Base-by-base conservation (phyloP, 2,888 invertebrate genomes). In the Cerastoderma edule region DNA sequence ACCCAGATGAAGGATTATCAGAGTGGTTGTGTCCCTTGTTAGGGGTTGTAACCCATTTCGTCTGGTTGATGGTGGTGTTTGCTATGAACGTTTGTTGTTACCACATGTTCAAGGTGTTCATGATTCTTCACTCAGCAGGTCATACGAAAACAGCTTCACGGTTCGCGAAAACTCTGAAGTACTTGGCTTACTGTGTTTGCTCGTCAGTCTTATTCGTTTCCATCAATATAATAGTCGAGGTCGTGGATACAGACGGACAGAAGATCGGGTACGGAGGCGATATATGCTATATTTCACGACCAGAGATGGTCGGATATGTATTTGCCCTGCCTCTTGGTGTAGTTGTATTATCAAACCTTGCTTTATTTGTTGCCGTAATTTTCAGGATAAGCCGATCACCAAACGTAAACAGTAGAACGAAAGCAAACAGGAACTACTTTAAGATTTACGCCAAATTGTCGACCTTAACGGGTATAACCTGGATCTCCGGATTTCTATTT, bases 21-120 rank as follows among this genome's bases (percentile, higher is more conserved):
- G 44, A 44, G 0, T 53, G 64, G 54, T 24, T 35, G 1, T 80
- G 76, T 54, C 32, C 33, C 19, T 13, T 64, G 0, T 50, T 80
- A 13, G 80, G 80, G 2, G 39, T 50, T 16, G 27, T 74, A 16
- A 39, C 74, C 13, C 80, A 80, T 63, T 80, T 74, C 60, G 65
- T 66, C 33, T 80, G 80, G 80, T 46, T 80, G 6, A 46, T 22
- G 50, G 66, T 66, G 2, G n/a, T 50, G 13, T 53, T 66, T 48
- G 44, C 74, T 65, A 77, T 74, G 76, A 80, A 76, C 48, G 69
- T 80, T 30, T 80, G 76, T 24, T 72, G 39, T 22, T 66, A 48
- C 22, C 73, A 74, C 19, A 74, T 74, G 73, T 54, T 64, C 8
- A 53, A 5, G 19, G 67, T 63, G 1, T 68, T 74, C 35, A 48